A percentile compares a stretch with the other conserved stretches of the same genome.
Evolutionary conservation across 2,888 invertebrate genomes (phyloP).

Genomic region (Macropis europaea): DNA sequence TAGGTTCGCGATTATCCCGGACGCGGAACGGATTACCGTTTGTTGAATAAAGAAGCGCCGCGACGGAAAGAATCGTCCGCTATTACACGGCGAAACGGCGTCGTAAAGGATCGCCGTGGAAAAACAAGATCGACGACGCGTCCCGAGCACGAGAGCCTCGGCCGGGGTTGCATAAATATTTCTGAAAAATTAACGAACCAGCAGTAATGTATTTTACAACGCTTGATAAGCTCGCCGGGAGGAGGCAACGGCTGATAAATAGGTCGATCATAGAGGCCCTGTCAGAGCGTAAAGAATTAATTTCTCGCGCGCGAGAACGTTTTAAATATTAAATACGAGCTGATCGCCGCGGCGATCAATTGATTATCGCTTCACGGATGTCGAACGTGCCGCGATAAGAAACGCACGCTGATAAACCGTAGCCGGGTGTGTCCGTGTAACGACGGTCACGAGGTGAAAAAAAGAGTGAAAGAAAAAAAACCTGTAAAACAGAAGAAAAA

Average conservation of each 20-base stretch:
- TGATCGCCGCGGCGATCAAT: constrained; percentile 41
- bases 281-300: constrained; percentile 34
- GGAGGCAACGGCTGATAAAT: constrained; percentile 27
- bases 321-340: constrained; percentile 39
- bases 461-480: background rate
- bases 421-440: constrained; percentile 20
- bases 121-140: constrained; percentile 19
- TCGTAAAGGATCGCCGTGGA: constrained; percentile 15
- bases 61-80: constrained; percentile 6
- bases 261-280: constrained; percentile 30
- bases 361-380: constrained; percentile 46
- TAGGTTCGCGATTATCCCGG: background rate
- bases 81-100: constrained; percentile 5
- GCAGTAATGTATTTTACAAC: constrained; percentile 32
- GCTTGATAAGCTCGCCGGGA: constrained; percentile 31
- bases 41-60: constrained; percentile 17
- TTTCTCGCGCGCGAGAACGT: constrained; percentile 8
- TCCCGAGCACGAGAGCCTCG: constrained; percentile 2
- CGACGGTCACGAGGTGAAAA: constrained; percentile 9
- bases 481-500: constrained; percentile 7
- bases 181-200: constrained; percentile 47
- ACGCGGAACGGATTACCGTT: background rate
- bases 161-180: constrained; percentile 39
- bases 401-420: background rate
- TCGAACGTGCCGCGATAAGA: constrained; percentile 43